phyloP scores from a whole-genome alignment of 2,113 vertebrate species.

The Sorex araneus region DNA sequence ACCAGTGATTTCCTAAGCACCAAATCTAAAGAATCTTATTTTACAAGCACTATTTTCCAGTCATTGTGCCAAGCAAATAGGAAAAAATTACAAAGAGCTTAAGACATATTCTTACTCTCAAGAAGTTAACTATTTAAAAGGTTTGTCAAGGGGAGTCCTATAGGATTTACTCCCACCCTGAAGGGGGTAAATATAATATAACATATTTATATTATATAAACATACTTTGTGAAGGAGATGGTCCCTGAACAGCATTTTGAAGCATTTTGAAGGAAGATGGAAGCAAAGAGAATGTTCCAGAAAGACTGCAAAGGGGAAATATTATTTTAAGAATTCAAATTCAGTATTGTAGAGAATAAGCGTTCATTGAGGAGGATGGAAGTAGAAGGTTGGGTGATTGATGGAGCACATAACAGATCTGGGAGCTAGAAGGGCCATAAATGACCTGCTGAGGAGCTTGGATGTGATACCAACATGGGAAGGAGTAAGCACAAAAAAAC shows the following conservation, averaged over 20 bases:
- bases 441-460: background rate
- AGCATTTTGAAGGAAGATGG: background rate
- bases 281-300: background rate
- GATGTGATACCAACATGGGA: background rate
- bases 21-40: constrained; percentile 18
- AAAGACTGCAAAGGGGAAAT: constrained; percentile 5
- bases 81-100: background rate
- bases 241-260: background rate
- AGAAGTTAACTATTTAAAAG: background rate
- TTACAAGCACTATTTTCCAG: background rate
- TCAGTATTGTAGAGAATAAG: background rate
- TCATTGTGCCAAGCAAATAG: background rate
- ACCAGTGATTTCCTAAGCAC: background rate
- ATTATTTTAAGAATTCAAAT: background rate
- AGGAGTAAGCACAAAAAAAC: background rate
- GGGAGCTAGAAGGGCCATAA: background rate
- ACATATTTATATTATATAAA: too few relatives aligned
- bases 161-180: background rate
- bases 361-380: background rate
- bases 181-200: too few relatives aligned
- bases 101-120: background rate
- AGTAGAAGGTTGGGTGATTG: background rate
- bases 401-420: too few relatives aligned
- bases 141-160: background rate
- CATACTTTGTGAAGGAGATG: background rate